These are phyloP conservation scores for Berghia stephanieae DNA, from an alignment of 1,140 invertebrate genomes.

Conservation along the genomic window DNA sequence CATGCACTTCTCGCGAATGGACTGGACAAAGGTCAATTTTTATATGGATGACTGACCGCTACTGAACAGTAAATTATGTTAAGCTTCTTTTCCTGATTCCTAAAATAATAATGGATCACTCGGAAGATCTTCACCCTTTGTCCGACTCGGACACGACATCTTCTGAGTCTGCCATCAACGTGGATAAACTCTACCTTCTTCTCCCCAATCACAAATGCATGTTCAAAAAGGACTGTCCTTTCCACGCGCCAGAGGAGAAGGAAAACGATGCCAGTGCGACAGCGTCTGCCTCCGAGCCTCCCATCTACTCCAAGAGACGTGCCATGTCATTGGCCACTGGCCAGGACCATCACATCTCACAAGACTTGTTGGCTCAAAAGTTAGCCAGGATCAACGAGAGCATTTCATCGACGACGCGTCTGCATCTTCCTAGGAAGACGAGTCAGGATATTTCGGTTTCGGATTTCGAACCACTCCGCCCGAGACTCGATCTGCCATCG, in stretches of 20 bases:
- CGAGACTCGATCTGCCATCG: background rate
- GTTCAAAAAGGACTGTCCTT: conserved; percentile 36
- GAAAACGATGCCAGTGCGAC: conserved; percentile 26
- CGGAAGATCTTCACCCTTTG: background rate
- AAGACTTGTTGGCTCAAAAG: conserved; percentile 22
- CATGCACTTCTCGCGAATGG: background rate
- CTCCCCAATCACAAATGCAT: conserved; percentile 42
- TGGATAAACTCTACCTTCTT: conserved; percentile 36
- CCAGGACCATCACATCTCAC: conserved; percentile 4
- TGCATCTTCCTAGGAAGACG: conserved; percentile 28
- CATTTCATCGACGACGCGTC: background rate
- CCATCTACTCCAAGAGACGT: conserved; percentile 6
- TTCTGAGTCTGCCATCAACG: background rate
- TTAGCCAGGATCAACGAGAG: conserved; percentile 31
- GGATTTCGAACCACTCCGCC: background rate
- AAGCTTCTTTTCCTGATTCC: background rate
- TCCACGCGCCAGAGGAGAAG: conserved; percentile 37
- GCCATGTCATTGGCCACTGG: conserved; percentile 17
- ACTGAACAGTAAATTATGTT: background rate
- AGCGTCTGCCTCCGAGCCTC: background rate
- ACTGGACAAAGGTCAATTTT: background rate
- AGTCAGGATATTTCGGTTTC: conserved; percentile 24
- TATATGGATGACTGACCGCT: no score
- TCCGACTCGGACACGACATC: background rate
- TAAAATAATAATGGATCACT: background rate